Evolutionary conservation across 2,888 invertebrate genomes (phyloP).

Genomic region (Leptura quadrifasciata): DNA sequence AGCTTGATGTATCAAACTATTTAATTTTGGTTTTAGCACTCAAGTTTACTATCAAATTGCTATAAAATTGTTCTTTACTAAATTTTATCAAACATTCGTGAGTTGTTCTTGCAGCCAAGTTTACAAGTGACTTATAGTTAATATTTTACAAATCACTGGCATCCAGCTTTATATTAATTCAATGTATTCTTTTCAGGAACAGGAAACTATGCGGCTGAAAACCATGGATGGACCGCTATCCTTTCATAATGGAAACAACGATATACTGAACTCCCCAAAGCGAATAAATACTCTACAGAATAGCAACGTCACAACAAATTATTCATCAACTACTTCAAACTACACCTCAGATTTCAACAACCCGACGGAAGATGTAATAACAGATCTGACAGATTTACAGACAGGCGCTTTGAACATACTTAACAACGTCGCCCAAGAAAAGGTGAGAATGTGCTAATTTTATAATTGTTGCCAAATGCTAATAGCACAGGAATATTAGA

Average conservation of each 20-base stretch:
- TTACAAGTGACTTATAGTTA: too few species aligned
- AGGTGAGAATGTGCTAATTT: conserved; percentile 43
- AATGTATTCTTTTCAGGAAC: conserved; percentile 66
- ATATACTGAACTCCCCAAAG: conserved; percentile 71
- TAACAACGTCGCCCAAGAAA: conserved; percentile 60
- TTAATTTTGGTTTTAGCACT: too few species aligned
- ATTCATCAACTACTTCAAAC: conserved; percentile 56
- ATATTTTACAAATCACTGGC: too few species aligned
- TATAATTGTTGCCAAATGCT: background rate
- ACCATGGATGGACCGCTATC: conserved; percentile 71
- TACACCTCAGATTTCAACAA: conserved; percentile 29
- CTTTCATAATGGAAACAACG: conserved; percentile 70
- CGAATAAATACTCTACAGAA: conserved; percentile 72
- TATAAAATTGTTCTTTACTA: too few species aligned
- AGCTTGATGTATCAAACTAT: too few species aligned
- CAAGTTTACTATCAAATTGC: too few species aligned
- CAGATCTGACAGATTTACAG: conserved; percentile 37
- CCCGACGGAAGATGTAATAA: conserved; percentile 31
- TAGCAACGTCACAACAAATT: conserved; percentile 65
- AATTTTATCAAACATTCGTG: too few species aligned
- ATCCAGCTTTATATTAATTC: background rate
- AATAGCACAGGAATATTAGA: too few species aligned
- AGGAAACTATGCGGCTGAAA: conserved; percentile 72
- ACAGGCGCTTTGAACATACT: conserved; percentile 55
- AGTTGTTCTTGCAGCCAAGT: too few species aligned